A percentile compares a stretch with the other conserved stretches of the same genome.
Conservation (phyloP, 2,888 invertebrate genomes). For the Octodonta nipae region DNA sequence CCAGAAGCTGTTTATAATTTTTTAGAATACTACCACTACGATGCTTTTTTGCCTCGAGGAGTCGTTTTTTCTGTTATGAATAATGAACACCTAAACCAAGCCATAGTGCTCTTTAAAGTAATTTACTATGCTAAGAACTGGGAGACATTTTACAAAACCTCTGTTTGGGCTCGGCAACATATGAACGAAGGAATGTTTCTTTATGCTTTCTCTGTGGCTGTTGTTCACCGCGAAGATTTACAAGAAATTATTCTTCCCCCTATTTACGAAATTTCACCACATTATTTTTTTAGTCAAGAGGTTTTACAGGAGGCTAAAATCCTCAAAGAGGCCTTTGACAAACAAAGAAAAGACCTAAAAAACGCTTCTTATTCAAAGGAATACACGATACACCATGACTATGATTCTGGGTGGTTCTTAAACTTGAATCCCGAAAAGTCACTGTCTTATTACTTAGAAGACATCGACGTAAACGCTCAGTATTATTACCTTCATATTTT, state of each 20-base stretch:
- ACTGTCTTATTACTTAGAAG: conserved; percentile 59
- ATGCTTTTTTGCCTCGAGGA: conserved; percentile 43
- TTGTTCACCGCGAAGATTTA: conserved; percentile 50
- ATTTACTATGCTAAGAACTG: conserved; percentile 59
- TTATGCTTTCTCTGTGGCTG: conserved; percentile 48
- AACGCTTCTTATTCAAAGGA: conserved; percentile 25
- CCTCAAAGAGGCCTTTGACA: conserved; percentile 42
- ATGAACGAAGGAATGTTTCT: conserved; percentile 58
- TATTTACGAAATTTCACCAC: conserved; percentile 59
- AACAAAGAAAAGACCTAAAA: conserved; percentile 10
- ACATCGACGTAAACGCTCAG: conserved; percentile 51
- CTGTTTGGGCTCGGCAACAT: conserved; percentile 51
- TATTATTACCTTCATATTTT: conserved; percentile 49
- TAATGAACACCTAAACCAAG: conserved; percentile 48
- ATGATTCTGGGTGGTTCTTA: conserved; percentile 44
- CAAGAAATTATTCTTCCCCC: conserved; percentile 55
- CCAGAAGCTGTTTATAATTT: conserved; percentile 45
- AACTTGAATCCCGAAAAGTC: conserved; percentile 42
- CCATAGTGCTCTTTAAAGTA: conserved; percentile 49
- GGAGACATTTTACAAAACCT: conserved; percentile 54
- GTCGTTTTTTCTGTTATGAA: conserved; percentile 50
- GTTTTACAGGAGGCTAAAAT: conserved; percentile 52
- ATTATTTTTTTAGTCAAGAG: conserved; percentile 55
- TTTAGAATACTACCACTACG: conserved; percentile 35
- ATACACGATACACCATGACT: conserved; percentile 49